Base-by-base conservation (phyloP, 2,113 vertebrate genomes). In the Garra rufa region DNA sequence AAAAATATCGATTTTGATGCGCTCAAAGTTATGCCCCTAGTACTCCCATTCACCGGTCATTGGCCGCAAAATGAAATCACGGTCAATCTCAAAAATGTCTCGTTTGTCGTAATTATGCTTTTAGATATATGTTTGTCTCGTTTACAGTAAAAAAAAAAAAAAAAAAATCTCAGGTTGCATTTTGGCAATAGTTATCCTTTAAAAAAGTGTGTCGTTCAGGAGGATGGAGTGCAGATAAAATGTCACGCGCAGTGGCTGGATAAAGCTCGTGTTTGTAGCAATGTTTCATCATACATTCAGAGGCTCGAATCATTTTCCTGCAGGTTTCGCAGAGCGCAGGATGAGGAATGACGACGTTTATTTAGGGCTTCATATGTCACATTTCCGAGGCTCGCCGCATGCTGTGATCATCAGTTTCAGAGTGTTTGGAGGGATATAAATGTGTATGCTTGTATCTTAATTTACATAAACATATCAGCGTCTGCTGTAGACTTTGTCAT, bases 251-350 rank as follows among this genome's bases (percentile, higher is more conserved):
- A n/a, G 52, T 19, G 50, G 4, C 76, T 15, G 52, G 11, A 59
- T 77, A 34, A 41, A 43, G 41, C 30, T 26, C n/a, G 2, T 55
- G 55, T 79, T 61, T 44, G n/a, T 41, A 10, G 14, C 61, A 38
- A 79, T 61, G 55, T 79, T 79, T 79, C 76, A 79, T 79, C 76
- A 79, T 79, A 26, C n/a, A 61, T 79, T 79, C 76, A 79, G 55
- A 79, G 76, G 14, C 55, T 63, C 43, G 76, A 61, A 44, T 79
- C 55, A 79, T 79, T 44, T 79, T 63, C n/a, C 76, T 61, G 76
- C 76, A 61, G 76, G 76, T 79, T 59, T 79, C 57, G 24, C 55
- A 10, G n/a, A 44, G 76, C 38, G 38, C 55, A 15, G n/a, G 38
- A 44, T 79, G 78, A 81, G 78, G 78, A 67, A 81, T 34, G 78